Percentiles rank a stretch among this genome's conserved stretches.
phyloP scores from a whole-genome alignment of 2,797 vertebrate species.

The Gallinago nigripennis region DNA sequence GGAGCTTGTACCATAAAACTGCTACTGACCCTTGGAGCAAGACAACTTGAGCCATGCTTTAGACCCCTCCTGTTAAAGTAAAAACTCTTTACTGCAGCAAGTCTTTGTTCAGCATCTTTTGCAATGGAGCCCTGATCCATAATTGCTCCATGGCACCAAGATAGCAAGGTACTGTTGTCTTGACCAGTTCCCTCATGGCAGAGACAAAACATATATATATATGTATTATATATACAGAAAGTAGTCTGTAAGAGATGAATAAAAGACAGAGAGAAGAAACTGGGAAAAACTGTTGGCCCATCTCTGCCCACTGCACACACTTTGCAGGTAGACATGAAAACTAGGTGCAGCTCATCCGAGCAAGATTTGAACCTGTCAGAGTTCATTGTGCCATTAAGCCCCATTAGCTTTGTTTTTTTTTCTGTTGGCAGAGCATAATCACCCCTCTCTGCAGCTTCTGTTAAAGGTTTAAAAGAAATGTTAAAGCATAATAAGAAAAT shows the following conservation, averaged over 20 bases:
- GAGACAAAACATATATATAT: background rate
- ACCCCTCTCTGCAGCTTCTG: background rate
- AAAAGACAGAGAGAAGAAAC: background rate
- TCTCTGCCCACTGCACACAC: background rate
- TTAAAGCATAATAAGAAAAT: background rate
- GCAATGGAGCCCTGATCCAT: background rate
- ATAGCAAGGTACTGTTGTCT: background rate
- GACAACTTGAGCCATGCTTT: background rate
- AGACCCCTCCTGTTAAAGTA: background rate
- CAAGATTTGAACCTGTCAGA: background rate
- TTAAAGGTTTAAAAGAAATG: background rate
- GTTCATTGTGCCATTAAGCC: background rate
- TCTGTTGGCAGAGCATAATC: background rate
- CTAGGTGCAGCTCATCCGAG: background rate
- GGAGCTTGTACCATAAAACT: background rate
- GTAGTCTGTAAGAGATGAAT: background rate
- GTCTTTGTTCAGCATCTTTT: background rate
- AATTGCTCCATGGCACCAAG: background rate
- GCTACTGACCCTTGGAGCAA: background rate
- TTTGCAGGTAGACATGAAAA: background rate
- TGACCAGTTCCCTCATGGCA: background rate
- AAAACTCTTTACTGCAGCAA: background rate
- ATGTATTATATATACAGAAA: background rate
- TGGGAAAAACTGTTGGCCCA: background rate
- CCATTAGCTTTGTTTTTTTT: background rate